Evolutionary conservation across 2,888 invertebrate species (phyloP).

Genomic region (Xanthia togata): DNA sequence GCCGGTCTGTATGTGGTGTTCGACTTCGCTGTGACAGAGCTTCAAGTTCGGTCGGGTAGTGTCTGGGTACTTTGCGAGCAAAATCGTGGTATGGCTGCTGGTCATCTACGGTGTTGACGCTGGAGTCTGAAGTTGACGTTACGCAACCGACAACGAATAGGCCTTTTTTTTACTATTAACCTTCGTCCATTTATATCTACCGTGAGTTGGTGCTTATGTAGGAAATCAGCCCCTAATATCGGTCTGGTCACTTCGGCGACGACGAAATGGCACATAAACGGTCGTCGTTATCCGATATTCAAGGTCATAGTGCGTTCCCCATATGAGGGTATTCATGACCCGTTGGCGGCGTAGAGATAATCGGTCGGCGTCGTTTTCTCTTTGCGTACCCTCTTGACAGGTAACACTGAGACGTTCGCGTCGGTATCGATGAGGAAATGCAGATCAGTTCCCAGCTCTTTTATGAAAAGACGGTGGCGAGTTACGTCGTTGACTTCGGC

Average conservation of each 20-base stretch:
- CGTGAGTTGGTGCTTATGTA: background rate
- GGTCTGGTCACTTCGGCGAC: background rate
- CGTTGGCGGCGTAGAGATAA: background rate
- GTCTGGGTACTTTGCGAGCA: conserved; percentile 1
- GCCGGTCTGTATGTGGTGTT: background rate
- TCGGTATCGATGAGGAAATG: background rate
- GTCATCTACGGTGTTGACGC: background rate
- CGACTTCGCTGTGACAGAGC: conserved; percentile 1
- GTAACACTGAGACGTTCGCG: background rate
- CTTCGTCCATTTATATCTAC: background rate
- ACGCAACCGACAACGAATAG: background rate
- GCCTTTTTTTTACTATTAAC: background rate
- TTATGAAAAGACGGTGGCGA: background rate
- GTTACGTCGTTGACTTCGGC: background rate
- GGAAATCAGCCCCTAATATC: background rate
- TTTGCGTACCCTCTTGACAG: background rate
- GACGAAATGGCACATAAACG: background rate
- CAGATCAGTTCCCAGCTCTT: background rate
- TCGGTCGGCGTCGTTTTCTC: background rate
- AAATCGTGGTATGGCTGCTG: conserved; percentile 6
- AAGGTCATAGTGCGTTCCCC: background rate
- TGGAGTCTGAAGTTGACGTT: background rate
- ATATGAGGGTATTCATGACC: background rate
- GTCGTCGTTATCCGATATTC: background rate
- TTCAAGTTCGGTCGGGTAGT: background rate